phyloP scores from a whole-genome alignment of 2,888 invertebrate species.

The Sarcophaga caerulescens region DNA sequence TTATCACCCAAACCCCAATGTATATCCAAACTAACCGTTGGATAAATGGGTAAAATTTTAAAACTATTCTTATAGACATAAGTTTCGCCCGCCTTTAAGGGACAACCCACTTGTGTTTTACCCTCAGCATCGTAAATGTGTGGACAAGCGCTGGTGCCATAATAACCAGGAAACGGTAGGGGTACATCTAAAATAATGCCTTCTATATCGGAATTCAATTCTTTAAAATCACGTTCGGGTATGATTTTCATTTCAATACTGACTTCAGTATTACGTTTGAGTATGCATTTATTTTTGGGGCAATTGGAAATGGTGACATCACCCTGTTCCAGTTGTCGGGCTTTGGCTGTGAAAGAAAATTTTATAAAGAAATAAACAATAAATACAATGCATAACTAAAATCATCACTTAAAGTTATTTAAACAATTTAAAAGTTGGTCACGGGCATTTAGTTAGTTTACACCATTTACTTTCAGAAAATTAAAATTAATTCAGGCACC shows the following conservation, averaged over 20 bases:
- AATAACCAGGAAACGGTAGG: slow-evolving; percentile 89
- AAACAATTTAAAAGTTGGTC: not conserved
- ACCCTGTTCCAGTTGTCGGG: slow-evolving; percentile 79
- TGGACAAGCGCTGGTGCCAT: slow-evolving; percentile 86
- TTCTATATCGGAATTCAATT: slow-evolving; percentile 84
- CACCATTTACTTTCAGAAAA: not conserved
- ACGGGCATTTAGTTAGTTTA: not conserved
- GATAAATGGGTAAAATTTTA: slow-evolving; percentile 83
- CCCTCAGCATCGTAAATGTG: slow-evolving; percentile 85
- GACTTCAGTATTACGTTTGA: slow-evolving; percentile 84
- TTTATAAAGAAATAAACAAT: not conserved
- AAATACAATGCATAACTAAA: not conserved
- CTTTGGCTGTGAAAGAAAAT: slow-evolving; percentile 79
- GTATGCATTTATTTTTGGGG: slow-evolving; percentile 84
- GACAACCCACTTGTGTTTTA: slow-evolving; percentile 84
- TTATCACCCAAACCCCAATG: slow-evolving; percentile 84
- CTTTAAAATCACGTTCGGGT: slow-evolving; percentile 83
- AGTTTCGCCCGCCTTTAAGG: slow-evolving; percentile 85
- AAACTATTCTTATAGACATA: slow-evolving; percentile 87
- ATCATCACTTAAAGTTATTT: not conserved
- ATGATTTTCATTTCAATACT: slow-evolving; percentile 84
- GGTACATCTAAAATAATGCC: slow-evolving; percentile 85
- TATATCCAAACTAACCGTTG: slow-evolving; percentile 83
- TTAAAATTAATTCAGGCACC: not conserved
- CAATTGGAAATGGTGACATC: slow-evolving; percentile 84